Conservation (phyloP, 2,113 vertebrate genomes). For the Caranx melampygus region DNA sequence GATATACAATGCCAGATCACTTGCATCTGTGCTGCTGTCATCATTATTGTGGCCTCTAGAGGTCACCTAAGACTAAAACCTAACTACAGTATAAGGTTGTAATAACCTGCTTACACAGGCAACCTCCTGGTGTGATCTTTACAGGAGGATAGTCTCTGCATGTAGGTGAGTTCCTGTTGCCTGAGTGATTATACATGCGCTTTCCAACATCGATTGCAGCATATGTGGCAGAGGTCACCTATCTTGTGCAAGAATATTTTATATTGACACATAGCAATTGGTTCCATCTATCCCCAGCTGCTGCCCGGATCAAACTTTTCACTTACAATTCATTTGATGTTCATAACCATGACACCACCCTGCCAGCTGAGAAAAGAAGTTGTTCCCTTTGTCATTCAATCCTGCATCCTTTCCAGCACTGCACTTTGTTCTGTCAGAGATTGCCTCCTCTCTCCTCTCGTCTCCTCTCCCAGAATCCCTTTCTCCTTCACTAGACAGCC, state of each 20-base stretch:
- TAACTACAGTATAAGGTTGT: too few relatives aligned
- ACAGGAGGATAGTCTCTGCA: background rate
- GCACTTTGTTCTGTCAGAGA: background rate
- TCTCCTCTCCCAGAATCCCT: constrained; percentile 6
- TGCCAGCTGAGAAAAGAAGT: constrained; percentile 1
- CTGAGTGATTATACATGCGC: background rate
- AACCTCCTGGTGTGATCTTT: too few relatives aligned
- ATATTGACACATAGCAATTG: background rate
- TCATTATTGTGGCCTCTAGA: too few relatives aligned
- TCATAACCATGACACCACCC: background rate
- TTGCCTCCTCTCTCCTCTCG: background rate
- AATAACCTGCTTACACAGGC: background rate
- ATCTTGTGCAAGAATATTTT: background rate
- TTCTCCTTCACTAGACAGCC: constrained; percentile 19
- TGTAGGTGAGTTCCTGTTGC: background rate
- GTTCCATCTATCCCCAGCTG: background rate
- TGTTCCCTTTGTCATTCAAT: constrained; percentile 11
- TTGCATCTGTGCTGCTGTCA: too few relatives aligned
- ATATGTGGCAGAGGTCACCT: background rate
- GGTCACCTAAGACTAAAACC: too few relatives aligned
- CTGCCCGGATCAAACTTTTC: background rate
- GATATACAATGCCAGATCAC: too few relatives aligned
- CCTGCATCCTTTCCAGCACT: background rate
- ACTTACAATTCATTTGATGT: background rate
- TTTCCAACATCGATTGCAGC: background rate